Conservation (phyloP, 2,113 vertebrate species). For the Hydropotes inermis region DNA sequence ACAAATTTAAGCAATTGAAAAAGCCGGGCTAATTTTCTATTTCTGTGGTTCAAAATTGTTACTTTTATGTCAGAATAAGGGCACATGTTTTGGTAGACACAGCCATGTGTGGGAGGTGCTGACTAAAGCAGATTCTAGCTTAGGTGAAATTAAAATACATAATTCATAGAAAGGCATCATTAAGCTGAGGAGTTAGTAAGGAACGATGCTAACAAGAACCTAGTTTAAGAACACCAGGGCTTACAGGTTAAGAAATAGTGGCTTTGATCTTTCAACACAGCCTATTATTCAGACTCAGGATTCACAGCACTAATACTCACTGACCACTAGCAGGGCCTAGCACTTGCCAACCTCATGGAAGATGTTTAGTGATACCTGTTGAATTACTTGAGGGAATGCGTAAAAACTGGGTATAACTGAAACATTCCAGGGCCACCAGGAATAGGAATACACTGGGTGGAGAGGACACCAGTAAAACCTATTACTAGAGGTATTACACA, state of each 20-base stretch:
- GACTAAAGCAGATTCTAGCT: not conserved
- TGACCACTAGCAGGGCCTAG: not conserved
- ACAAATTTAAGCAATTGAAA: not conserved
- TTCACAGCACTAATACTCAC: not conserved
- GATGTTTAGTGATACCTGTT: not conserved
- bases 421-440: not conserved
- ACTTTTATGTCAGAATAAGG: not conserved
- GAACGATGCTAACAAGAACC: not conserved
- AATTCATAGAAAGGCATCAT: not conserved
- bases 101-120: not conserved
- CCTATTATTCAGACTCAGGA: not conserved
- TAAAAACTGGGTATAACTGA: not conserved
- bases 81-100: not conserved
- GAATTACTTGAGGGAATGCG: not conserved
- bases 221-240: not conserved
- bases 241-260: not conserved
- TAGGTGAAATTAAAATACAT: not conserved
- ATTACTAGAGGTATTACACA: not conserved
- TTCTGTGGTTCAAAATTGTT: not conserved
- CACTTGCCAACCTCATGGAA: not conserved
- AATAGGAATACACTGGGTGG: not conserved
- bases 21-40: not conserved
- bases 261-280: not conserved
- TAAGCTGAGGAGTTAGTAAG: not conserved
- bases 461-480: not conserved